phyloP scores from a whole-genome alignment of 2,113 vertebrate species.

The Rhinolophus ferrumequinum region DNA sequence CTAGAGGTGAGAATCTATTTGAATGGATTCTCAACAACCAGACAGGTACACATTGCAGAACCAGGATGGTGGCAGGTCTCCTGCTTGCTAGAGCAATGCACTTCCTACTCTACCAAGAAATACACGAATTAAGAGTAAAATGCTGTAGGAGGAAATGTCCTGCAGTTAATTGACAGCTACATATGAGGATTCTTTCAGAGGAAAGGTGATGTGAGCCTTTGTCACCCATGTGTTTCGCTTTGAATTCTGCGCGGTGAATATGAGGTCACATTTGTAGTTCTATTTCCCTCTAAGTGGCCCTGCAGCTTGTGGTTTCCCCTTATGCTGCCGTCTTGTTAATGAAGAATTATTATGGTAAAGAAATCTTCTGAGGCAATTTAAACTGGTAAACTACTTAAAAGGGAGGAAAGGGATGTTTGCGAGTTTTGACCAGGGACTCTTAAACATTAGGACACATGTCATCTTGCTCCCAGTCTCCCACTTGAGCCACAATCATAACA shows the following conservation, averaged over 20 bases:
- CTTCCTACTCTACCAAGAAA: neutral
- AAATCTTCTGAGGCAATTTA: conserved; percentile 70
- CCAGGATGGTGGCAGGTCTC: neutral
- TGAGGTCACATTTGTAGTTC: neutral
- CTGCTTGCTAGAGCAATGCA: neutral
- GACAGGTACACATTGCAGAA: neutral
- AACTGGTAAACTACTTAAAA: conserved; percentile 47
- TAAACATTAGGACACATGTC: conserved; percentile 50
- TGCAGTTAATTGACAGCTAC: neutral
- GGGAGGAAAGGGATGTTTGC: conserved; percentile 32
- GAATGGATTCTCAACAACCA: neutral
- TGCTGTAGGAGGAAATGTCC: neutral
- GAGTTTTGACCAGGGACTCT: conserved; percentile 64
- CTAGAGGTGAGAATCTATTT: neutral
- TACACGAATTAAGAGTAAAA: neutral
- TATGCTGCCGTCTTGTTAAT: conserved; percentile 67
- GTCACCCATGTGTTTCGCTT: neutral
- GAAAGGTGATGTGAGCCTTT: neutral
- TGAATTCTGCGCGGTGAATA: neutral
- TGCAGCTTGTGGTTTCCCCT: conserved; percentile 46
- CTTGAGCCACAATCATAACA: conserved; percentile 40
- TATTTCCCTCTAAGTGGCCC: neutral
- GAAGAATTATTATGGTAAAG: conserved; percentile 71
- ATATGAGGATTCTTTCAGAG: neutral
- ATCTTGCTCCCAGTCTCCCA: conserved; percentile 35